Base-by-base conservation (phyloP, 2,888 invertebrate species). In the Leistus spinibarbis region DNA sequence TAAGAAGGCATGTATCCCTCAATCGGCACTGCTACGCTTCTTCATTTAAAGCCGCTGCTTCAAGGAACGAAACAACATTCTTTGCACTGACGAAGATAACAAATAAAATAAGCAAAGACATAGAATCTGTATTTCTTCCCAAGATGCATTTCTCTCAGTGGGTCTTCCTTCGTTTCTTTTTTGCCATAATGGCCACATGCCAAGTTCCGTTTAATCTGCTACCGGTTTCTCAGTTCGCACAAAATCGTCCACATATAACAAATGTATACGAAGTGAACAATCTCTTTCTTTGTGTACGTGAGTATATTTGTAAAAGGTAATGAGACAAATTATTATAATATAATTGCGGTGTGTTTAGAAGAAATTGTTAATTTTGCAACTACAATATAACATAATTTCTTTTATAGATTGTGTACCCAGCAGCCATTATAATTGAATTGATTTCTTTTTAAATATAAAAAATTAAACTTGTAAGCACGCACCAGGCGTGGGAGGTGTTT, bases 1-100 rank as follows among this genome's bases (percentile, higher is more conserved):
- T 65, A 72, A 60, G 66, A 72, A 72, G 65, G 65, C 56, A 27
- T 22, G 65, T 65, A 72, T 72, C 72, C 72, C 66, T 72, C 65
- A 72, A 72, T 65, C 72, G 71, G 64, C 20, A 40, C 13, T 40
- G 72, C 57, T 57, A 53, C 27, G 24, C 22, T 64, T 64, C 64
- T 64, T 40, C 27, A 16, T 23, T 71, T 24, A 72, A 72, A 72
- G 72, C 72, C 66, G 72, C 66, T 56, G 65, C 63, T 24, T 63
- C 54, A 3, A 5, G 62, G 57, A 70, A 63, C 62, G 63, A 70
- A 70, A 2, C 63, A 2, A 40, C 40, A 40, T 13, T 40, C 40
- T 40, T 7, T 40, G 40, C 40, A 40, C 40, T 40, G 40, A 13
- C 10, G 5, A 40, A 40, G 27, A 27, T 27, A 27, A 27, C 4